Conservation (phyloP, 2,113 vertebrate species). For the Bambusicola thoracicus region DNA sequence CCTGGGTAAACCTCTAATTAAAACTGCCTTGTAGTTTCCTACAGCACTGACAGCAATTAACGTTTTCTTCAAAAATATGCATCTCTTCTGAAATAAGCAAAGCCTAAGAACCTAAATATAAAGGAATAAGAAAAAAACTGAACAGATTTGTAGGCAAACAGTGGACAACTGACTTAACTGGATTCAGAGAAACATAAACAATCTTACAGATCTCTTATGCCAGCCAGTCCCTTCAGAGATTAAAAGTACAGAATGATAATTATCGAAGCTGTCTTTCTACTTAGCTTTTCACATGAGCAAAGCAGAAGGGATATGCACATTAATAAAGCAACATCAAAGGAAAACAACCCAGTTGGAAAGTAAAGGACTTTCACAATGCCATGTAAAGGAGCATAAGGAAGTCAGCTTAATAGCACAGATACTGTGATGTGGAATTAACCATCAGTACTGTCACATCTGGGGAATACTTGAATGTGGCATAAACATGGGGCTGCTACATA, state of each 20-base stretch:
- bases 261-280: background rate
- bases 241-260: constrained; percentile 18
- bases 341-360: background rate
- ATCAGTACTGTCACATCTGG: background rate
- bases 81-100: background rate
- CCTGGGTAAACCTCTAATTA: background rate
- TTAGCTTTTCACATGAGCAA: background rate
- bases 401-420: background rate
- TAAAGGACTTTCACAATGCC: background rate
- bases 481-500: background rate
- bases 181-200: background rate
- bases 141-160: background rate
- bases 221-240: background rate
- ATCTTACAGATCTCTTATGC: background rate
- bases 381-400: background rate
- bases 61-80: background rate
- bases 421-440: background rate
- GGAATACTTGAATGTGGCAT: background rate
- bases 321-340: constrained; percentile 25
- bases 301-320: background rate
- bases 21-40: background rate
- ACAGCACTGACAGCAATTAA: background rate
- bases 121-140: background rate
- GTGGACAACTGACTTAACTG: background rate
- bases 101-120: background rate